These are phyloP conservation scores for Clistopyga incitator DNA, from an alignment of 2,888 invertebrate species.

Conservation along the genomic window DNA sequence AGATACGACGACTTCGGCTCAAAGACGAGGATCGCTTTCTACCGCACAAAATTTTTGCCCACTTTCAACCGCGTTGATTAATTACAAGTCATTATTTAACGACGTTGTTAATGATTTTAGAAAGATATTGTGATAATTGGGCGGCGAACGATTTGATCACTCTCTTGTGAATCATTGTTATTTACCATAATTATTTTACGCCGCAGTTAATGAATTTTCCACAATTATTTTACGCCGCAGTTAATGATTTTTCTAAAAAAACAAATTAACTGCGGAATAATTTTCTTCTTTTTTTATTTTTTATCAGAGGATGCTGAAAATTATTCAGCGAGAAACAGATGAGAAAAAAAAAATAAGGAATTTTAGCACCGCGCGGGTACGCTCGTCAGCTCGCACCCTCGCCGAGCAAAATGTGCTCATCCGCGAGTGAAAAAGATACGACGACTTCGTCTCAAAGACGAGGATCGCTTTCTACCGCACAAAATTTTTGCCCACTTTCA, in stretches of 20 bases:
- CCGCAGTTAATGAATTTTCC: too few species aligned
- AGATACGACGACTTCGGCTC: neutral
- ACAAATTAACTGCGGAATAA: too few species aligned
- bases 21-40: neutral
- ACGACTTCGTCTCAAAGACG: too few species aligned
- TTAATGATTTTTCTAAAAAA: neutral
- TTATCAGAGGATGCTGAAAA: slow-evolving; percentile 40
- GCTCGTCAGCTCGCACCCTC: slow-evolving; percentile 63
- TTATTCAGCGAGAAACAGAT: slow-evolving; percentile 32
- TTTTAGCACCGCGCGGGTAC: slow-evolving; percentile 55
- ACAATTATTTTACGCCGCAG: neutral
- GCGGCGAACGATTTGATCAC: too few species aligned
- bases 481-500: neutral
- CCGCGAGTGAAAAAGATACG: too few species aligned
- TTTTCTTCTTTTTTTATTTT: neutral
- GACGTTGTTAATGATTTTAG: too few species aligned
- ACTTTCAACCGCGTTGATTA: neutral
- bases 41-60: neutral
- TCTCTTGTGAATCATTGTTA: too few species aligned
- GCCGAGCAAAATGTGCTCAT: neutral
- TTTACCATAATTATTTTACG: neutral
- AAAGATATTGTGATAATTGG: too few species aligned
- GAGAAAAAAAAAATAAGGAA: slow-evolving; percentile 31
- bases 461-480: neutral
- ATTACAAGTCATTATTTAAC: neutral